Percentiles rank a stretch among this genome's conserved stretches.
phyloP scores from a whole-genome alignment of 2,797 vertebrate genomes.

The Microctenopoma lineatum region DNA sequence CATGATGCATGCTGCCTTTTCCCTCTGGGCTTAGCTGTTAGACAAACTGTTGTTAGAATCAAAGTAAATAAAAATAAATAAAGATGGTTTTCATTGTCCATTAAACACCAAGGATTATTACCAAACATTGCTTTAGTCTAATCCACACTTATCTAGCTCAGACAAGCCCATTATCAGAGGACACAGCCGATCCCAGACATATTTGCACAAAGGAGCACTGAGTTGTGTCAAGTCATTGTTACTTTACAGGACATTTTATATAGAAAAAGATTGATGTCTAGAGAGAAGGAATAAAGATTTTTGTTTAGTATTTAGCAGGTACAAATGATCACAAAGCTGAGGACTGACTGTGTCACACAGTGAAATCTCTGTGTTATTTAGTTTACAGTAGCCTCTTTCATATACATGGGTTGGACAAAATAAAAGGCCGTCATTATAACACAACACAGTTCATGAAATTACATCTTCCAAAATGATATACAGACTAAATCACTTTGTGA shows the following conservation, averaged over 20 bases:
- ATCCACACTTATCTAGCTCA: conserved; percentile 64
- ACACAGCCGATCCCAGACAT: conserved; percentile 13
- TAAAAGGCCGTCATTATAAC: too few species aligned
- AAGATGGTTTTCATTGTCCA: conserved; percentile 53
- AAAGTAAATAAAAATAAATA: conserved; percentile 23
- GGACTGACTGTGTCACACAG: too few species aligned
- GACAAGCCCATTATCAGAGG: conserved; percentile 46
- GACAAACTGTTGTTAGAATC: conserved; percentile 29
- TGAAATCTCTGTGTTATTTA: too few species aligned
- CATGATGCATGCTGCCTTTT: background rate
- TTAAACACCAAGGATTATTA: conserved; percentile 63
- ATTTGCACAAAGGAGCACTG: conserved; percentile 12
- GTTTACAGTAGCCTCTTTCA: too few species aligned
- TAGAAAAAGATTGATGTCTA: background rate
- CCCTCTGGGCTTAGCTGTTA: conserved; percentile 10
- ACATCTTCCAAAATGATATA: too few species aligned
- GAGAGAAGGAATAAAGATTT: background rate
- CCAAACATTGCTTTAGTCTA: conserved; percentile 58
- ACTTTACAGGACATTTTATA: background rate
- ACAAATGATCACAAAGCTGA: too few species aligned
- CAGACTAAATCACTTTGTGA: too few species aligned
- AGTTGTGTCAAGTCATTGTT: conserved; percentile 8
- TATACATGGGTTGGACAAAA: too few species aligned
- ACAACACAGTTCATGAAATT: too few species aligned
- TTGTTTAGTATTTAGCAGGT: too few species aligned